A percentile compares a stretch with the other conserved stretches of the same genome.
These are phyloP conservation scores for Leptopilina drosophilae DNA, from an alignment of 2,888 invertebrate genomes.

Conservation along the genomic window DNA sequence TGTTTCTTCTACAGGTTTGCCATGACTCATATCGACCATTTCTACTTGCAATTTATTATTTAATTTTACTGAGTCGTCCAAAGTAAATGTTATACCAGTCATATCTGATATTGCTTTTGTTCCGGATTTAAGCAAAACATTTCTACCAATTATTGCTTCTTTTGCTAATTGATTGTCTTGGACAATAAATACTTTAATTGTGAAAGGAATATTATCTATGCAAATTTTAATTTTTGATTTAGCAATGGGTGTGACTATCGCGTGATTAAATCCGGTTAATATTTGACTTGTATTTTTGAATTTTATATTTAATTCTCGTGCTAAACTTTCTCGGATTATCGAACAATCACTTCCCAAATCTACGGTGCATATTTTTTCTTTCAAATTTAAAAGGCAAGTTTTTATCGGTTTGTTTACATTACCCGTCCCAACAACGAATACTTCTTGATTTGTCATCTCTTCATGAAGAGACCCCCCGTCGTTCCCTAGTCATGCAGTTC, in stretches of 20 bases:
- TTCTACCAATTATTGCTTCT: slow-evolving; percentile 53
- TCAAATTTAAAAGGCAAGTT: slow-evolving; percentile 43
- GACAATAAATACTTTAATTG: slow-evolving; percentile 51
- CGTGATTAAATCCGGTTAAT: not conserved
- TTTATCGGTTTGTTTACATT: slow-evolving; percentile 49
- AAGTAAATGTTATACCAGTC: too few relatives aligned
- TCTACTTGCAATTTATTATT: too few relatives aligned
- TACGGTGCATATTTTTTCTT: slow-evolving; percentile 47
- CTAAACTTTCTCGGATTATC: slow-evolving; percentile 52
- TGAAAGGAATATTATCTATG: slow-evolving; percentile 50
- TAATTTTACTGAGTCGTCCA: too few relatives aligned
- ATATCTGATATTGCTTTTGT: slow-evolving; percentile 41
- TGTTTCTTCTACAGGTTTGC: too few relatives aligned
- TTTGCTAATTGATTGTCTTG: slow-evolving; percentile 48
- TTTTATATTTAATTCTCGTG: slow-evolving; percentile 35
- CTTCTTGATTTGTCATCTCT: not conserved
- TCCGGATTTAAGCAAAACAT: slow-evolving; percentile 50
- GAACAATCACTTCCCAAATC: slow-evolving; percentile 58
- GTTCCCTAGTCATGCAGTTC: slow-evolving; percentile 32
- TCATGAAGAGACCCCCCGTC: not conserved
- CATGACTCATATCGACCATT: too few relatives aligned
- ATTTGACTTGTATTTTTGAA: too few relatives aligned
- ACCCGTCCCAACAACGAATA: slow-evolving; percentile 5
- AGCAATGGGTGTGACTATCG: slow-evolving; percentile 34
- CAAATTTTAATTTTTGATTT: slow-evolving; percentile 43